A percentile compares a stretch with the other conserved stretches of the same genome.
Evolutionary conservation across 1,140 invertebrate genomes (phyloP).

Genomic region (Aethina tumida): DNA sequence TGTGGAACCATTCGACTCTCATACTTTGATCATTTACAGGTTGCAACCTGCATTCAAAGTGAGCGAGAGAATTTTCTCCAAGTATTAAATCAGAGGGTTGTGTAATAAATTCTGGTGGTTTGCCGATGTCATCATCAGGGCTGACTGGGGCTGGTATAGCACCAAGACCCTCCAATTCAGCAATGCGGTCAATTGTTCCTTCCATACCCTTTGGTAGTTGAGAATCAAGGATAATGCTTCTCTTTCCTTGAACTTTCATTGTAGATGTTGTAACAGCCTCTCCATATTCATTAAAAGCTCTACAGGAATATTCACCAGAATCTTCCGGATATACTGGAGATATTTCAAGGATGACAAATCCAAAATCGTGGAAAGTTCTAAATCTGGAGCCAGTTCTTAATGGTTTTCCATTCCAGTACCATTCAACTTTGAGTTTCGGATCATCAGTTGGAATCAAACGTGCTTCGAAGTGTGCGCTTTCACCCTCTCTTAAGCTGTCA

Average conservation of each 20-base stretch:
- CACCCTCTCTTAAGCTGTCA: conserved; percentile 75
- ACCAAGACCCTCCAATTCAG: conserved; percentile 80
- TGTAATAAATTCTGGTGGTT: conserved; percentile 87
- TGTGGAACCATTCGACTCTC: conserved; percentile 94
- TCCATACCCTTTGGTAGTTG: conserved; percentile 89
- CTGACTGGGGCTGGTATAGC: conserved; percentile 46
- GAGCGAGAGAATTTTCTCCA: conserved; percentile 81
- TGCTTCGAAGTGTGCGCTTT: conserved; percentile 92
- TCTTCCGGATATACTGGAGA: conserved; percentile 92
- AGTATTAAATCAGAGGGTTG: conserved; percentile 74
- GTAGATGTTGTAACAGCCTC: conserved; percentile 87
- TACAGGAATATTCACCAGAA: conserved; percentile 86
- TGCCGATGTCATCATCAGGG: conserved; percentile 74
- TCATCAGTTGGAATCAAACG: conserved; percentile 87
- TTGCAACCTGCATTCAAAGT: conserved; percentile 82
- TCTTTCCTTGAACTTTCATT: conserved; percentile 84
- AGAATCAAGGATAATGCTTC: conserved; percentile 84
- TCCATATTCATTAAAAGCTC: conserved; percentile 82
- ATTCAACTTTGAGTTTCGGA: conserved; percentile 89
- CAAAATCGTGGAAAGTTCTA: conserved; percentile 91
- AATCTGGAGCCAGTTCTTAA: conserved; percentile 82
- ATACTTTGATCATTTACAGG: conserved; percentile 89
- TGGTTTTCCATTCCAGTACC: conserved; percentile 90
- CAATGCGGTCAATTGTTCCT: conserved; percentile 86
- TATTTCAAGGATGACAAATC: conserved; percentile 88